Base-by-base conservation (phyloP, 92 coral and sea anemone species). In the Epizoanthus ramosus region DNA sequence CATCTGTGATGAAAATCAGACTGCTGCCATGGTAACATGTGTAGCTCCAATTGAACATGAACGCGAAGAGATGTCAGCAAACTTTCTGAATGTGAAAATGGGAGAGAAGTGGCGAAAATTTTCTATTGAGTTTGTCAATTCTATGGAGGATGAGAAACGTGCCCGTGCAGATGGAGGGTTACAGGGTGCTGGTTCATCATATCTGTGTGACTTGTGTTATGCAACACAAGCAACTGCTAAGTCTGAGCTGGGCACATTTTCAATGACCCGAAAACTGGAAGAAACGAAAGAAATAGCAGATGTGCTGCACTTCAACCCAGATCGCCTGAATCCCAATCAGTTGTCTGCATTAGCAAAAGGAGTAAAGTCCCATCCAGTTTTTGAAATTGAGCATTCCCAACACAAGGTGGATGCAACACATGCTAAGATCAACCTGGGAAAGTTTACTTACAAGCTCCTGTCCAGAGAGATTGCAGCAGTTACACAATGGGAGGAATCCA, bases 351-450 rank as follows among this genome's bases (percentile, higher is more conserved):
- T 84, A 15, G 81, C 87, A 52, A 84, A 63, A 57, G 87, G 81
- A 0, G 73, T 73, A 22, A 84, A 84, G 23, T 13, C 79, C 13
- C 87, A 84, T 18, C 81, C 81, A 58, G 14, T 84, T 3, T 47
- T 73, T 17, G 52, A 84, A 8, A 73, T 73, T 2, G 81, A 73
- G 4, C 52, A 81, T 19, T 25, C 84, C 0, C 47, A 80, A 50
- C 86, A 83, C 72, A 83, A 83, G 73, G 79, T 83, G 15, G 80
- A 83, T 83, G 86, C 86, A 43, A 83, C 80, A 58, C 86, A 83
- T 83, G 86, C 86, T 3, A 9, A 69, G 16, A 83, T 71, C 6
- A 83, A 83, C 23, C 17, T 63, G 23, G 88, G 88, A 54, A 65
- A 23, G 66, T 85, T 85, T 41, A 61, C 83, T 3, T 85, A 75